Evolutionary conservation across 2,888 invertebrate genomes (phyloP).

Genomic region (Myopa tessellatipennis): DNA sequence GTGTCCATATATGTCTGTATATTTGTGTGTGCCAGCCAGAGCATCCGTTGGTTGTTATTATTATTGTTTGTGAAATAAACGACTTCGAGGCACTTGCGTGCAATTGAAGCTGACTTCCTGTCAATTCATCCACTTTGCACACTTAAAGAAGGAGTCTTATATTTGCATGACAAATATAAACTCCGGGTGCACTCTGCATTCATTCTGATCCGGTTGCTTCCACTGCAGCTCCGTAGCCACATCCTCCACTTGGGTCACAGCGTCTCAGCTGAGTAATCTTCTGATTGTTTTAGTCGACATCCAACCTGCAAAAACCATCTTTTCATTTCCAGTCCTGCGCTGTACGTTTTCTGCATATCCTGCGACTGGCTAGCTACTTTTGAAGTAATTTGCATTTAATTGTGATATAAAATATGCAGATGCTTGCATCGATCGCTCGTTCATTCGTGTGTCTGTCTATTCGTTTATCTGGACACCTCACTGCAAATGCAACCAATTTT

Average conservation of each 20-base stretch:
- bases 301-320: too few species aligned
- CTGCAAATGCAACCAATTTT: neutral
- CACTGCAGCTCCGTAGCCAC: neutral
- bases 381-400: conserved; percentile 20
- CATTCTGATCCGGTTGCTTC: too few species aligned
- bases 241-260: neutral
- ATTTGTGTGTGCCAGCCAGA: neutral
- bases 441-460: neutral
- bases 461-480: neutral
- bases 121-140: neutral
- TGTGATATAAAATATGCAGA: conserved; percentile 24
- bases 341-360: neutral
- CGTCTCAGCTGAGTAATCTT: too few species aligned
- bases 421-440: conserved; percentile 22
- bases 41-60: neutral
- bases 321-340: too few species aligned
- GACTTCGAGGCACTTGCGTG: neutral
- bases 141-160: neutral
- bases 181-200: too few species aligned
- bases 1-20: neutral
- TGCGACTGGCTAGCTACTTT: neutral
- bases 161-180: too few species aligned
- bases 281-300: too few species aligned
- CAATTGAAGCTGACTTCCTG: neutral
- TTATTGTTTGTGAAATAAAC: conserved; percentile 14